Evolutionary conservation across 2,888 invertebrate species (phyloP), one percentile per base, ranked within the genome.

Genomic region (Slavum lentiscoides): DNA sequence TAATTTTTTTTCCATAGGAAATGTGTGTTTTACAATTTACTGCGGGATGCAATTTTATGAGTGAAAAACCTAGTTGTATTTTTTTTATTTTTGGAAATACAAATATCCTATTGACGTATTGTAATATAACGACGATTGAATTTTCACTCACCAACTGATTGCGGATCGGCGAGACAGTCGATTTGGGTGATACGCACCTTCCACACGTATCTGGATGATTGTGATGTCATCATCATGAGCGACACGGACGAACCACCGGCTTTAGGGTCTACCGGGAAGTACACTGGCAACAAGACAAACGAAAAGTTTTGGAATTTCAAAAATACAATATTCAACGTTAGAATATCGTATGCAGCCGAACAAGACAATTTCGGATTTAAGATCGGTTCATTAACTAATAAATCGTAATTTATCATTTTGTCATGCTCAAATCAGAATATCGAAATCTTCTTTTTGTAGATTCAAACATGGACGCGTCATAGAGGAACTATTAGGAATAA

Each of bases 191-290:
- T 82, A 23, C 81, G 73, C 23, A 82, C 81, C 53, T 82, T 82
- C 82, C 82, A 82, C 15, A 23, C 19, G 43, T 82, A 82, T 39
- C 82, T 62, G 43, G 81, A 74, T 3, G 82, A 81, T 6, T 70
- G 82, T 23, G 82, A 82, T 17, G 82, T 82, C 82, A 82, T 82
- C 67, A 82, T 74, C 82, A 82, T 82, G 17, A 82, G 69, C 4
- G 82, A 75, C 8, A 82, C 82, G 5, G 82, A 81, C 4, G 81
- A 82, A 5, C 82, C 82, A 8, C 74, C 82, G 8, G 75, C 82
- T 39, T 74, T 75, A 7, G 82, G 81, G 53, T 82, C 81, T 9
- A 82, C 82, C n/a, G 81, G 81, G 30, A 82, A 81, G 70, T 82
- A 82, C 43, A 82, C 82, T 68, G 23, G 7, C 0, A 53, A 82